phyloP scores from a whole-genome alignment of 37 sponge, comb jelly and placozoan species.

The Dysidea cf. avara region DNA sequence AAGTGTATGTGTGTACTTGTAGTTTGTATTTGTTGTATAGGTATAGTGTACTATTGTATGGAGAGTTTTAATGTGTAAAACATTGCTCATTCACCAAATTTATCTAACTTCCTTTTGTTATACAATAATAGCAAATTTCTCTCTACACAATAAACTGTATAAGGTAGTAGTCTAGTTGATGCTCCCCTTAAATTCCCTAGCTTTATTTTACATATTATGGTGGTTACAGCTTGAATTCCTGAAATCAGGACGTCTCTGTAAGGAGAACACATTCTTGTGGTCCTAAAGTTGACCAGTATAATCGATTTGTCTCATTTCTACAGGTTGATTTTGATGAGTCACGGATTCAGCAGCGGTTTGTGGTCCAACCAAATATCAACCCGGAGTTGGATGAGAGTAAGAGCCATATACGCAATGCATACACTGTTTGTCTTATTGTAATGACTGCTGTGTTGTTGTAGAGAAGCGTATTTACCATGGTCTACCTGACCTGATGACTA shows the following conservation, averaged over 20 bases:
- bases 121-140: too few species aligned
- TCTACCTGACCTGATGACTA: slow-evolving; percentile 93
- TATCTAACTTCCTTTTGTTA: too few species aligned
- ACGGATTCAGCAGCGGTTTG: slow-evolving; percentile 70
- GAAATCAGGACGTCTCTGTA: not conserved
- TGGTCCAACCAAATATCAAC: slow-evolving; percentile 86
- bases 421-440: not conserved
- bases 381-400: slow-evolving; percentile 85
- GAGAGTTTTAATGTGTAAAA: too few species aligned
- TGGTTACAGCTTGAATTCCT: not conserved
- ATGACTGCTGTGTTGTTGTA: slow-evolving; percentile 16
- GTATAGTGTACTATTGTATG: too few species aligned
- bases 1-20: slow-evolving; percentile 1
- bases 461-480: slow-evolving; percentile 82
- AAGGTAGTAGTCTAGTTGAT: too few species aligned
- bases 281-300: too few species aligned
- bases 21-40: too few species aligned
- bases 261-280: too few species aligned
- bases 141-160: too few species aligned
- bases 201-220: not conserved
- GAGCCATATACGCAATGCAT: not conserved
- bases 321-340: slow-evolving; percentile 95
- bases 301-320: not conserved
- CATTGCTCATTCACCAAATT: too few species aligned
- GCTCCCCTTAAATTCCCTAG: too few species aligned